Evolutionary conservation across 2,888 invertebrate genomes (phyloP).

Genomic region (Apeira syringaria): DNA sequence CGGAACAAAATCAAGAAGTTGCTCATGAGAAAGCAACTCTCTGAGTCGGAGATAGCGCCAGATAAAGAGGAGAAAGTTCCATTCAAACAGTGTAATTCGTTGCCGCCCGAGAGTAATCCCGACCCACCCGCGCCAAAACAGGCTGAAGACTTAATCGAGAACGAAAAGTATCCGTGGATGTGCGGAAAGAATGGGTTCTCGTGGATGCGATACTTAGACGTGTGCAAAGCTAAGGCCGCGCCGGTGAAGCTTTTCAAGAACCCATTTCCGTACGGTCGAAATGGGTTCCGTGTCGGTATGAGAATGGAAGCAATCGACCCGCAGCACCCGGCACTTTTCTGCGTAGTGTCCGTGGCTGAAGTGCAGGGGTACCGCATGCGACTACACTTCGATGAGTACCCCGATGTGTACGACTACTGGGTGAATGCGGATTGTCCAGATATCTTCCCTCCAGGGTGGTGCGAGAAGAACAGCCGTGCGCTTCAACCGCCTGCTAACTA

Average conservation of each 20-base stretch:
- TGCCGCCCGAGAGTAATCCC: constrained; percentile 38
- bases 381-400: constrained; percentile 96
- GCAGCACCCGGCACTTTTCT: constrained; percentile 93
- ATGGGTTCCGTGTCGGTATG: constrained; percentile 93
- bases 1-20: constrained; percentile 71
- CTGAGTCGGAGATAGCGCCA: constrained; percentile 51
- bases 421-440: constrained; percentile 95
- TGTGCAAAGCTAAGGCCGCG: constrained; percentile 88
- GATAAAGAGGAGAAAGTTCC: constrained; percentile 55
- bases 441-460: constrained; percentile 97
- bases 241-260: constrained; percentile 91
- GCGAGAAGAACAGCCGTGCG: constrained; percentile 91
- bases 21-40: constrained; percentile 64
- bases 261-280: constrained; percentile 89
- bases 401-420: constrained; percentile 96
- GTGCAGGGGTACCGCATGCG: constrained; percentile 92
- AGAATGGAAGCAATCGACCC: constrained; percentile 97
- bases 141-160: constrained; percentile 52
- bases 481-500: constrained; percentile 91
- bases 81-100: constrained; percentile 53
- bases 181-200: constrained; percentile 89
- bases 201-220: constrained; percentile 90
- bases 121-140: constrained; percentile 8
- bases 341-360: constrained; percentile 93
- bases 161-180: constrained; percentile 87